Evolutionary conservation across 2,113 vertebrate species (phyloP).

Genomic region (Suricata suricatta): DNA sequence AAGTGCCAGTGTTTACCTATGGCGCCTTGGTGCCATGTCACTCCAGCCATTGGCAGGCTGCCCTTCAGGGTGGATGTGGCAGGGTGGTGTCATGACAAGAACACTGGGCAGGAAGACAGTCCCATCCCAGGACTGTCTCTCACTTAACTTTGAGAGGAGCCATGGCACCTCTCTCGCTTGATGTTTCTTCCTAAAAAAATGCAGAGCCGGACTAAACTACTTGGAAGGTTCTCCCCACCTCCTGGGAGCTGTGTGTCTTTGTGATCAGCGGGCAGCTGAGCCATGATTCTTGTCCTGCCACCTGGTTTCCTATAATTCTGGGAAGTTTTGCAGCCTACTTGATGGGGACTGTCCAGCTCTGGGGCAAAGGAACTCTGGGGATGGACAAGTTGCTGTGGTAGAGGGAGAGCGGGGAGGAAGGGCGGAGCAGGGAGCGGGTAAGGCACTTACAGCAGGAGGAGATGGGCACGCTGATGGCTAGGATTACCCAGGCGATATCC

Average conservation of each 20-base stretch:
- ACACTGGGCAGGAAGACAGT: not conserved
- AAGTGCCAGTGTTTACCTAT: accelerated
- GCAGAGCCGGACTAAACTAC: not conserved
- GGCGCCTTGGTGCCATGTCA: accelerated
- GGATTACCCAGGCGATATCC: slow-evolving; percentile 97
- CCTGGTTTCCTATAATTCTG: not conserved
- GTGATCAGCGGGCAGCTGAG: not conserved
- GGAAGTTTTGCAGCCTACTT: not conserved
- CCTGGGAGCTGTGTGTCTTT: not conserved
- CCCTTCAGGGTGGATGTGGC: not conserved
- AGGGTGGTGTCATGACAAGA: not conserved
- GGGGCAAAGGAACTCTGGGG: not conserved
- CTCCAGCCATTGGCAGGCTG: not conserved
- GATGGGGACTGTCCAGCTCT: not conserved
- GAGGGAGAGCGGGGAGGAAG: accelerated
- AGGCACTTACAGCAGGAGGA: slow-evolving; percentile 96
- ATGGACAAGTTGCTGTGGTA: accelerated
- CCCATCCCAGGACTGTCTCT: not conserved
- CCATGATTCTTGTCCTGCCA: not conserved
- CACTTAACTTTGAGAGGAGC: not conserved
- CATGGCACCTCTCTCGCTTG: not conserved
- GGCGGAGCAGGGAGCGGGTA: not conserved
- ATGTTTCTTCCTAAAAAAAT: not conserved
- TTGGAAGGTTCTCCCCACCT: not conserved
- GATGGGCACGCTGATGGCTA: slow-evolving; percentile 96